Percentiles rank a stretch among this genome's conserved stretches.
Conservation (phyloP, 2,888 invertebrate species). For the Leptodirus hochenwartii region DNA sequence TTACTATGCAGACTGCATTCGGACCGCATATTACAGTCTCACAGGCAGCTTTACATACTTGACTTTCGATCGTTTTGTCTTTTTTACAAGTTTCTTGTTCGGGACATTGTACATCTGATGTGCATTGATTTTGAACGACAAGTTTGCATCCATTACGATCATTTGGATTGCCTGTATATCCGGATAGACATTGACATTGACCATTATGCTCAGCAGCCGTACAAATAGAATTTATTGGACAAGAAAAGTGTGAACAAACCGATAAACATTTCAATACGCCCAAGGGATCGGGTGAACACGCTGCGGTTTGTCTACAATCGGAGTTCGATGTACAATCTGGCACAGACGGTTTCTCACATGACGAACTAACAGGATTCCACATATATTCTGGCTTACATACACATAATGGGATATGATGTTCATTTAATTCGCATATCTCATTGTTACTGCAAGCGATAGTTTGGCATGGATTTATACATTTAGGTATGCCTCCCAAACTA, state of each 20-base stretch:
- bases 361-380: constrained; percentile 68
- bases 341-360: constrained; percentile 72
- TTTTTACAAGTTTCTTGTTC: constrained; percentile 65
- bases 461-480: constrained; percentile 62
- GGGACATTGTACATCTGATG: constrained; percentile 61
- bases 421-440: constrained; percentile 56
- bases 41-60: constrained; percentile 63
- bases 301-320: constrained; percentile 50
- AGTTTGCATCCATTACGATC: constrained; percentile 73
- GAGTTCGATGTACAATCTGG: constrained; percentile 56
- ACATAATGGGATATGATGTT: constrained; percentile 52
- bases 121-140: constrained; percentile 54
- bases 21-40: constrained; percentile 63
- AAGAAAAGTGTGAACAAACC: constrained; percentile 65
- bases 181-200: constrained; percentile 66
- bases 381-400: constrained; percentile 59
- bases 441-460: constrained; percentile 68
- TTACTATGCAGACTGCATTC: constrained; percentile 71
- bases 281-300: constrained; percentile 67
- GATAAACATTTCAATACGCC: constrained; percentile 69
- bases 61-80: constrained; percentile 32
- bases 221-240: constrained; percentile 70
- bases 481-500: constrained; percentile 39
- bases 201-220: constrained; percentile 52
- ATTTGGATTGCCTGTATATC: constrained; percentile 78